phyloP scores from a whole-genome alignment of 2,113 vertebrate species.

The Gila orcuttii region DNA sequence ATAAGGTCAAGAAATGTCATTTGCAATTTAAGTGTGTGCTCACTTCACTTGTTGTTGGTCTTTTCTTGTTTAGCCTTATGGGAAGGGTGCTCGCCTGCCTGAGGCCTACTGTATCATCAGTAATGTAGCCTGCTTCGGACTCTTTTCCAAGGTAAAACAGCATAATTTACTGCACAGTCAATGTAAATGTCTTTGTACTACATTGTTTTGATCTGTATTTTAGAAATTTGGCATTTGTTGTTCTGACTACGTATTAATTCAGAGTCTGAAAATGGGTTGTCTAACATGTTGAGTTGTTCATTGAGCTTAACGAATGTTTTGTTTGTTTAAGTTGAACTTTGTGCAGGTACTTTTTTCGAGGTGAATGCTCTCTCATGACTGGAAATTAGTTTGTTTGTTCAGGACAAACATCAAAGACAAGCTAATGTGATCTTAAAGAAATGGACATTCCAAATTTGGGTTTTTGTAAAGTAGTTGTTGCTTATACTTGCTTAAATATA shows the following conservation, averaged over 20 bases:
- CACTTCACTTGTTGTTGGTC: neutral
- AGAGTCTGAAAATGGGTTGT: neutral
- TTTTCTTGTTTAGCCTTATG: conserved; percentile 77
- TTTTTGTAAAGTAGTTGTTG: neutral
- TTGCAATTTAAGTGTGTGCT: neutral
- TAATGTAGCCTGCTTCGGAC: conserved; percentile 89
- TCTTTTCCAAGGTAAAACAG: conserved; percentile 89
- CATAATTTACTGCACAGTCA: neutral
- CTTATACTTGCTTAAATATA: neutral
- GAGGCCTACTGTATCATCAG: conserved; percentile 97
- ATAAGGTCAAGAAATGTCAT: neutral
- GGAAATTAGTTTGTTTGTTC: conserved; percentile 18
- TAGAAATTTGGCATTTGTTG: neutral
- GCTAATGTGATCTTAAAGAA: neutral
- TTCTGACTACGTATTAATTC: neutral
- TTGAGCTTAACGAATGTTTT: neutral
- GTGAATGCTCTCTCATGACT: neutral
- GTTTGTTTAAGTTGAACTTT: conserved; percentile 27
- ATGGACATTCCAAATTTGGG: neutral
- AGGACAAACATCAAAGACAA: conserved; percentile 20
- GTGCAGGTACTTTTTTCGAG: neutral
- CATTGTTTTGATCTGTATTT: neutral
- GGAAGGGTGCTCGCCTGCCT: conserved; percentile 84
- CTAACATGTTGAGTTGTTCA: neutral
- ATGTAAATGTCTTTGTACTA: neutral